phyloP scores from a whole-genome alignment of 2,113 vertebrate genomes.

The Oryzias celebensis region DNA sequence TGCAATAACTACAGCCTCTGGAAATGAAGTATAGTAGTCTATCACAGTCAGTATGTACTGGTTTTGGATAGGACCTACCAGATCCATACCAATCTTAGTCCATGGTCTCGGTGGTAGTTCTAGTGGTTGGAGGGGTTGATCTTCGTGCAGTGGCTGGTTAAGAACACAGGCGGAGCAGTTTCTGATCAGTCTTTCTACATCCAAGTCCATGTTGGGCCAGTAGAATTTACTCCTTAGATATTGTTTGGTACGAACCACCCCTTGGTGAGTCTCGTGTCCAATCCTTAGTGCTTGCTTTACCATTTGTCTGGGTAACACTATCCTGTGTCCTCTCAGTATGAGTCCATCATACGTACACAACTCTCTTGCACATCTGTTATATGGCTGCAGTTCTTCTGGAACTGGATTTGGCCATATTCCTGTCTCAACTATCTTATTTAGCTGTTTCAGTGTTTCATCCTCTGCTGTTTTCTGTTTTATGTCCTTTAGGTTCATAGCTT shows the following conservation, averaged over 20 bases:
- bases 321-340: not conserved
- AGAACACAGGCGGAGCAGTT: no score
- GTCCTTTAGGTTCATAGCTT: not conserved
- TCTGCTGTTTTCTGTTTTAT: not conserved
- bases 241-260: no score
- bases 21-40: not conserved
- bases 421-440: not conserved
- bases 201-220: no score
- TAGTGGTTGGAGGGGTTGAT: no score
- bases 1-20: not conserved
- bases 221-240: no score
- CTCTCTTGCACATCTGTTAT: not conserved
- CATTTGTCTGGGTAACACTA: not conserved
- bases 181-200: no score
- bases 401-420: not conserved
- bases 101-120: no score
- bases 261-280: no score
- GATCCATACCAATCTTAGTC: no score
- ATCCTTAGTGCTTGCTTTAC: not conserved
- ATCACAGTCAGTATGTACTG: not conserved
- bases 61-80: no score
- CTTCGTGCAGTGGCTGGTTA: no score
- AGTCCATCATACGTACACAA: not conserved
- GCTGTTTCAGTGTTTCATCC: not conserved
- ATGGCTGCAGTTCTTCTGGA: not conserved